These are phyloP conservation scores for Pyxicephalus adspersus DNA, from an alignment of 2,113 vertebrate species.

Conservation along the genomic window DNA sequence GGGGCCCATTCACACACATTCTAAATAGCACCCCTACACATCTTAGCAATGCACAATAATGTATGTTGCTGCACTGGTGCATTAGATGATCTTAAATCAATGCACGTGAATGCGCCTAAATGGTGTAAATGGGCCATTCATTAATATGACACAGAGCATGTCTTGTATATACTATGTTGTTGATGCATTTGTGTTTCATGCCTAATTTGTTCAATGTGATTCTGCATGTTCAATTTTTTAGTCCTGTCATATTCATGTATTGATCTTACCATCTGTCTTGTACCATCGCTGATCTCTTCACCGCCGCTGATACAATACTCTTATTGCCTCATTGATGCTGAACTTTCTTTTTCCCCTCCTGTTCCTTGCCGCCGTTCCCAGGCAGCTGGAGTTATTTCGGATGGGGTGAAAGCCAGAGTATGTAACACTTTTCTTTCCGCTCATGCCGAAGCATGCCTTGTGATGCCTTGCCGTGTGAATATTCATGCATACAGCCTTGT, in stretches of 20 bases:
- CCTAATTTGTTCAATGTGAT: not conserved
- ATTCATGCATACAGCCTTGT: slow-evolving; percentile 69
- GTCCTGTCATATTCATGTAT: not conserved
- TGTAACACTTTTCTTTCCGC: slow-evolving; percentile 78
- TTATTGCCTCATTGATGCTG: slow-evolving; percentile 45
- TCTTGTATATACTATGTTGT: not conserved
- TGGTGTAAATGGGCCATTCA: not conserved
- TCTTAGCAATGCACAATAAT: too few relatives aligned
- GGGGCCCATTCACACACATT: too few relatives aligned
- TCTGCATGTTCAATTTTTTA: slow-evolving; percentile 1
- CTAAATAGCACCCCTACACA: too few relatives aligned
- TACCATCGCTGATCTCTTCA: slow-evolving; percentile 11
- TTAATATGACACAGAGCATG: not conserved
- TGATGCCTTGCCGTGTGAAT: slow-evolving; percentile 58
- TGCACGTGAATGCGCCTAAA: too few relatives aligned
- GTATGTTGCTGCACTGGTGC: too few relatives aligned
- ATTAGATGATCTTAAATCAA: too few relatives aligned
- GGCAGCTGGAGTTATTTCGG: slow-evolving; percentile 96
- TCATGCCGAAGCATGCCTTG: slow-evolving; percentile 69
- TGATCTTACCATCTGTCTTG: not conserved
- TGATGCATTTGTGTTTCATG: slow-evolving; percentile 3
- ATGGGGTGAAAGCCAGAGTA: slow-evolving; percentile 94
- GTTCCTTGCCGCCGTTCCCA: slow-evolving; percentile 78
- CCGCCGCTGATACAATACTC: not conserved
- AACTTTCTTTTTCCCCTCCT: slow-evolving; percentile 67